Evolutionary conservation across 1,140 invertebrate species (phyloP).

Genomic region (Drosophila suzukii): DNA sequence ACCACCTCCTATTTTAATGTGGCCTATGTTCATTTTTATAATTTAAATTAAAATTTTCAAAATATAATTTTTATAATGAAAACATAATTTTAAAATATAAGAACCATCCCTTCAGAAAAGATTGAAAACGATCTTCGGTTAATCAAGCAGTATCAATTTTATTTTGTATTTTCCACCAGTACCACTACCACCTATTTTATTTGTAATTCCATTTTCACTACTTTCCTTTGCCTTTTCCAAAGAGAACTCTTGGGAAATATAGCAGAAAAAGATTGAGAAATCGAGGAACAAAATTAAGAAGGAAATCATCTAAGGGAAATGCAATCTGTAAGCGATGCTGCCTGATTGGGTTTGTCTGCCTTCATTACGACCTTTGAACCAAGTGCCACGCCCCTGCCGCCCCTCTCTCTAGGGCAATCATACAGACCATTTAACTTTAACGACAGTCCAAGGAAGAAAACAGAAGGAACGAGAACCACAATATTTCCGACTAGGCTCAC

Average conservation of each 20-base stretch:
- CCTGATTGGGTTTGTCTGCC: slow-evolving; percentile 57
- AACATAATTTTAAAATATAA: background rate
- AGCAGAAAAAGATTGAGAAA: background rate
- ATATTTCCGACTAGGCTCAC: slow-evolving; percentile 22
- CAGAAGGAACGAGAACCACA: slow-evolving; percentile 5
- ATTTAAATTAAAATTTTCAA: no score
- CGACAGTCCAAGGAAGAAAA: slow-evolving; percentile 35
- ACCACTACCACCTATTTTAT: no score
- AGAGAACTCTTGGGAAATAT: slow-evolving; percentile 17
- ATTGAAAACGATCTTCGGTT: no score
- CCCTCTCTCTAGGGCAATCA: slow-evolving; percentile 41
- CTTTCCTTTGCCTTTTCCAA: background rate
- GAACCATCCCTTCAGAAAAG: no score
- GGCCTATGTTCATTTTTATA: no score
- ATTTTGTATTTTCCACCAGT: background rate
- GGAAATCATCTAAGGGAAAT: slow-evolving; percentile 43
- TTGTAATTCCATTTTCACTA: background rate
- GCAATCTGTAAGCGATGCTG: slow-evolving; percentile 62
- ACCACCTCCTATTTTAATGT: background rate
- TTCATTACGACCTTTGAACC: slow-evolving; percentile 50
- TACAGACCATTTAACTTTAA: slow-evolving; percentile 65
- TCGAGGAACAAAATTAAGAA: slow-evolving; percentile 32
- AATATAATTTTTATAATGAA: no score
- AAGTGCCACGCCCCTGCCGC: background rate
- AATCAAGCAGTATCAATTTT: no score